These are phyloP conservation scores for Trochalopteron elliotii DNA, from an alignment of 2,113 vertebrate species.

Conservation along the genomic window DNA sequence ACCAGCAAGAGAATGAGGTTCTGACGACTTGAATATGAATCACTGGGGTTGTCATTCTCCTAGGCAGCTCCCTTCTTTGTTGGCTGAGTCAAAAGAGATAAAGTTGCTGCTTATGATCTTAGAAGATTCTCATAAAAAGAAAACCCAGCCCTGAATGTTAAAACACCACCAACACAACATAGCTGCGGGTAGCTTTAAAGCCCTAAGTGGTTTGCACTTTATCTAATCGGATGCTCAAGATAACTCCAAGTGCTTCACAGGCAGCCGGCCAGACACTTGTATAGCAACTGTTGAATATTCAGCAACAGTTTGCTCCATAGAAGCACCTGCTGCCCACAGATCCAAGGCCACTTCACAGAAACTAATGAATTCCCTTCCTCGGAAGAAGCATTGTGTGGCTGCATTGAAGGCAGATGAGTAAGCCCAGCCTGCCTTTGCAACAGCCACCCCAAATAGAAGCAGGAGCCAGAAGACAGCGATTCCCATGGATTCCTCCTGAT, in stretches of 20 bases:
- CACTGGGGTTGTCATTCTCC: background rate
- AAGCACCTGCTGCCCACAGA: slow-evolving; percentile 58
- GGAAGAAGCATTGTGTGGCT: slow-evolving; percentile 19
- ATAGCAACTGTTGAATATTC: slow-evolving; percentile 50
- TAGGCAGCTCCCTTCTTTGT: background rate
- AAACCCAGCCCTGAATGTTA: background rate
- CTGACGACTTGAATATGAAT: slow-evolving; percentile 5
- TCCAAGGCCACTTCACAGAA: slow-evolving; percentile 35
- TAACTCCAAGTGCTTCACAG: slow-evolving; percentile 32
- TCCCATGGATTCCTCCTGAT: slow-evolving; percentile 25
- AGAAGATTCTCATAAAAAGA: background rate
- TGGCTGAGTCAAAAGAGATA: slow-evolving; percentile 1
- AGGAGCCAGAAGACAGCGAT: background rate
- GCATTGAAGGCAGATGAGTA: slow-evolving; percentile 17
- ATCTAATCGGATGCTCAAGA: slow-evolving; percentile 25
- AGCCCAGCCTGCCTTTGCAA: background rate
- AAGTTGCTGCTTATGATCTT: slow-evolving; percentile 7
- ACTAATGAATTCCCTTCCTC: slow-evolving; percentile 33
- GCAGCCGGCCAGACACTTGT: background rate
- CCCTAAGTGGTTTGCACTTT: background rate
- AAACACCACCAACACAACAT: background rate
- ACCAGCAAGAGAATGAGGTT: background rate
- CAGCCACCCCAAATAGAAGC: background rate
- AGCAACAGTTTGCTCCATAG: slow-evolving; percentile 54
- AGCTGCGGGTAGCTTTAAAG: background rate